phyloP scores from a whole-genome alignment of 2,888 invertebrate species.

The Griposia aprilina region DNA sequence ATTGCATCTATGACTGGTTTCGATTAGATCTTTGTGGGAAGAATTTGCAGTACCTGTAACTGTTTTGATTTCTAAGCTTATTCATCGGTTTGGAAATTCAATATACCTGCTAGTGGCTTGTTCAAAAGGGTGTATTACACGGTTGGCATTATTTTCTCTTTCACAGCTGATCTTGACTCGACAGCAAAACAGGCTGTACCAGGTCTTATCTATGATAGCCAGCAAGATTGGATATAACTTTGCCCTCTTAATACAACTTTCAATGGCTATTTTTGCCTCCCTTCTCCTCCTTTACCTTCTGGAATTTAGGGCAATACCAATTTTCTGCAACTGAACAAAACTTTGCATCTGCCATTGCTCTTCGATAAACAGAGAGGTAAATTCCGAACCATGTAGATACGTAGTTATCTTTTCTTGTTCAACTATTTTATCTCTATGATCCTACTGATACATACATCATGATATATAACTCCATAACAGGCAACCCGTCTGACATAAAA shows the following conservation, averaged over 20 bases:
- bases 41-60: constrained; percentile 62
- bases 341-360: background rate
- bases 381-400: constrained; percentile 3
- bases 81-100: constrained; percentile 42
- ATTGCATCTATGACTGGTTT: constrained; percentile 75
- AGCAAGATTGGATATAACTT: constrained; percentile 16
- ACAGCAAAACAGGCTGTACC: constrained; percentile 18
- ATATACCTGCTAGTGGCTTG: constrained; percentile 28
- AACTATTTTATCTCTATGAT: background rate
- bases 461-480: constrained; percentile 29
- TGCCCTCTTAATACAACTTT: background rate
- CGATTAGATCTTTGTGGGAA: constrained; percentile 77
- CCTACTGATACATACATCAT: constrained; percentile 26
- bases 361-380: background rate
- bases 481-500: constrained; percentile 42
- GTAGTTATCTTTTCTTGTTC: background rate
- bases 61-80: constrained; percentile 56
- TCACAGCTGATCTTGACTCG: constrained; percentile 42
- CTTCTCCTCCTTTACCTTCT: background rate
- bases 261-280: background rate
- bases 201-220: constrained; percentile 24
- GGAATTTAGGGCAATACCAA: background rate
- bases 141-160: constrained; percentile 37
- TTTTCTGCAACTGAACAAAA: background rate
- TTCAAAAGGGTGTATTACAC: constrained; percentile 26